Conservation (phyloP, 2,113 vertebrate genomes). For the Muntiacus muntjak region DNA sequence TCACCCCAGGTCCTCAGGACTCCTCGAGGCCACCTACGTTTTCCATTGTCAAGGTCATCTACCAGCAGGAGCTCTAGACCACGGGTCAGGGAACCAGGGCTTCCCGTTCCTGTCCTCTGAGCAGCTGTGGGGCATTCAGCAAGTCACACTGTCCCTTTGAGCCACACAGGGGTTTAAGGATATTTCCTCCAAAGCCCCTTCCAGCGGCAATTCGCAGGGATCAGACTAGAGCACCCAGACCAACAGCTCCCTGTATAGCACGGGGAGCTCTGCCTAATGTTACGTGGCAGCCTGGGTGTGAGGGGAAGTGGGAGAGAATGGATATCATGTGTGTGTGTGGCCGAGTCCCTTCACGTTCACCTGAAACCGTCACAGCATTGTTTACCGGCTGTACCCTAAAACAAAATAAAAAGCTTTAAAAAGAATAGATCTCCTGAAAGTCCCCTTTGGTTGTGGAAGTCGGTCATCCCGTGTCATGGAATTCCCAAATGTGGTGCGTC, state of each 20-base stretch:
- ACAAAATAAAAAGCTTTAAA: background rate
- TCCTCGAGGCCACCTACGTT: background rate
- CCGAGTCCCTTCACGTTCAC: background rate
- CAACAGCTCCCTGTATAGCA: background rate
- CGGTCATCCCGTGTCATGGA: background rate
- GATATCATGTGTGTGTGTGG: background rate
- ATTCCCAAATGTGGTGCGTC: rapidly evolving
- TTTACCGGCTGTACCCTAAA: background rate
- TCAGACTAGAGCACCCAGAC: background rate
- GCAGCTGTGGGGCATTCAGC: background rate
- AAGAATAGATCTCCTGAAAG: background rate
- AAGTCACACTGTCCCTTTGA: background rate
- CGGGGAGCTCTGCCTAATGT: background rate
- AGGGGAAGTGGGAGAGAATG: background rate
- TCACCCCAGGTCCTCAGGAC: background rate
- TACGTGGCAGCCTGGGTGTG: background rate
- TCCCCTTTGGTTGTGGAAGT: background rate
- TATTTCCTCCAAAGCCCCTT: background rate
- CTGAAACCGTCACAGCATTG: background rate
- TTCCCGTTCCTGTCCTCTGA: background rate
- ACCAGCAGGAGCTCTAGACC: background rate
- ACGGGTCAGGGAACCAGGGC: background rate
- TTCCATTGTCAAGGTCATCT: background rate
- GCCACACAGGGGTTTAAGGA: background rate
- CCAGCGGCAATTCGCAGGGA: rapidly evolving